phyloP scores from a whole-genome alignment of 2,797 vertebrate genomes.

The Schizothorax lantsangensis region DNA sequence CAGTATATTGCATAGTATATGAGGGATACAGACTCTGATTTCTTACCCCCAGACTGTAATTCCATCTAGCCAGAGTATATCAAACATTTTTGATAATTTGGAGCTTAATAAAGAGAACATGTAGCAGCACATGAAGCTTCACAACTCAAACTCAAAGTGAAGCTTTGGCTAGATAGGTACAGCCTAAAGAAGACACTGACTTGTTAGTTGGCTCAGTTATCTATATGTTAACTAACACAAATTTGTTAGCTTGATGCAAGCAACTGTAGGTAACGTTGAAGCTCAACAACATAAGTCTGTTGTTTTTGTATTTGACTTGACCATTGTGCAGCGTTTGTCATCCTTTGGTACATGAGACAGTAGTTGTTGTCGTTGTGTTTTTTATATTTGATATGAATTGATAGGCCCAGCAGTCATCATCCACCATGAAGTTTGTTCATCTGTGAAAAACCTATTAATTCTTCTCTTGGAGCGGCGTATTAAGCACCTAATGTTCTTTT shows the following conservation, averaged over 20 bases:
- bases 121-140: not conserved
- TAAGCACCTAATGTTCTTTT: constrained; percentile 76
- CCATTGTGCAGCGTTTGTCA: not conserved
- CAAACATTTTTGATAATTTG: not conserved
- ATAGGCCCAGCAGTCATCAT: constrained; percentile 62
- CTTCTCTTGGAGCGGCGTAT: constrained; percentile 70
- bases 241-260: not conserved
- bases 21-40: not conserved
- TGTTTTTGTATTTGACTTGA: not conserved
- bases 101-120: not conserved
- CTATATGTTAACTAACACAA: not conserved
- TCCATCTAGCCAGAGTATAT: constrained; percentile 6
- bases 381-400: constrained; percentile 27
- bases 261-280: not conserved
- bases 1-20: not conserved
- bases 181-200: not conserved
- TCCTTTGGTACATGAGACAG: constrained; percentile 3
- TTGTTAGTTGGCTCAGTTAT: not conserved
- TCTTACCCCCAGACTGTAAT: constrained; percentile 1
- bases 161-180: not conserved
- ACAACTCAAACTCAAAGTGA: not conserved
- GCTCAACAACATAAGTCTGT: not conserved
- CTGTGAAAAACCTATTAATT: constrained; percentile 73
- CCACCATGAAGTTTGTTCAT: constrained; percentile 77
- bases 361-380: not conserved